Percentiles rank a stretch among this genome's conserved stretches.
Conservation (phyloP, 2,888 invertebrate species). For the Melolontha melolontha region DNA sequence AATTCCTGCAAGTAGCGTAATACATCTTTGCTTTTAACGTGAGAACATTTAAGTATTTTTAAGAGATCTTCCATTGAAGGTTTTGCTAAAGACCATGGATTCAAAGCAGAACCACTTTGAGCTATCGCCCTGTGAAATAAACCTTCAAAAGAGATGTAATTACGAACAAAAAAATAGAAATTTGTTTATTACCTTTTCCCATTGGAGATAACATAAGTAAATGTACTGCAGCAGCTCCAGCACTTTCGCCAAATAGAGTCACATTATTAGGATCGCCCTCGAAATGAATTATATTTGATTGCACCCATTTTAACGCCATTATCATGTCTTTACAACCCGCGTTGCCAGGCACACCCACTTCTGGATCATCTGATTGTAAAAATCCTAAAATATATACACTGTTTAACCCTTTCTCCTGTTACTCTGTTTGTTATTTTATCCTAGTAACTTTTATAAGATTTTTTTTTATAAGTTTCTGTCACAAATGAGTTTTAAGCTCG, state of each 20-base stretch:
- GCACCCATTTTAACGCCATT: slow-evolving; percentile 68
- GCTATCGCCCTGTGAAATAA: slow-evolving; percentile 47
- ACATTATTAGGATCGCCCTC: slow-evolving; percentile 68
- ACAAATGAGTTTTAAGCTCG: too few species aligned
- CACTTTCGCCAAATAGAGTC: slow-evolving; percentile 69
- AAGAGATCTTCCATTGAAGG: slow-evolving; percentile 12
- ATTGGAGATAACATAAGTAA: slow-evolving; percentile 67
- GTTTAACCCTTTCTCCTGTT: not conserved
- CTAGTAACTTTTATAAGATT: too few species aligned
- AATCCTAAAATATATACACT: slow-evolving; percentile 59
- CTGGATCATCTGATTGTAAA: slow-evolving; percentile 64
- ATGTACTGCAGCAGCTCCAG: slow-evolving; percentile 67
- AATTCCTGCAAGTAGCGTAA: slow-evolving; percentile 32
- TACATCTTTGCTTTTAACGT: slow-evolving; percentile 22
- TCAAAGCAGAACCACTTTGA: slow-evolving; percentile 45
- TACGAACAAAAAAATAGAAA: not conserved
- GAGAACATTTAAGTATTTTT: slow-evolving; percentile 23
- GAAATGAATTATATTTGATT: slow-evolving; percentile 66
- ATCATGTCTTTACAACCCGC: slow-evolving; percentile 69
- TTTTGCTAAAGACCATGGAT: slow-evolving; percentile 35
- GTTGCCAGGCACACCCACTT: slow-evolving; percentile 67
- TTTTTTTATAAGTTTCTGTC: too few species aligned
- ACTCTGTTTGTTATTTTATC: not conserved
- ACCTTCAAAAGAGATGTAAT: slow-evolving; percentile 10
- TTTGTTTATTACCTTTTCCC: slow-evolving; percentile 44